Evolutionary conservation across 2,888 invertebrate genomes (phyloP), one percentile per base, ranked within the genome.

Genomic region (Spodoptera picta): DNA sequence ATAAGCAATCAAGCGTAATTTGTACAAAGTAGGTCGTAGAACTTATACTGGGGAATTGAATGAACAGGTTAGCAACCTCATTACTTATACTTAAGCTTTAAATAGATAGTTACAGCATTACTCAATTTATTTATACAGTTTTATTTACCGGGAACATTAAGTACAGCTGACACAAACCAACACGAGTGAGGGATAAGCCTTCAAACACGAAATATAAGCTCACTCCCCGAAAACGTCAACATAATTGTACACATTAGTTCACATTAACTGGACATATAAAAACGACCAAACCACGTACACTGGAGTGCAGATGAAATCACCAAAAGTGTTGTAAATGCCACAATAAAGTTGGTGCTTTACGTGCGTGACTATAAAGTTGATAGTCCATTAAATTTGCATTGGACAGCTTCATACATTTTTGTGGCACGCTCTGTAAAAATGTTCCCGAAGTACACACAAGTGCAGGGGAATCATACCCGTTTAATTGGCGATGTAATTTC

Each of bases 321-420:
- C 72, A 65, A 70, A 67, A 73, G 50, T 51, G 62, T 61, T 65
- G 65, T 69, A 68, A 78, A 80, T 69, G 61, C 73, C 64, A 77
- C 81, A 79, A 83, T 85, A 86, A 86, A 83, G 70, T 75, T 65
- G 24, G 59, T 68, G 75, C 68, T 84, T 84, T 80, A 84, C 84
- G 81, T 78, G 82, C 81, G 79, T 83, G 83, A 79, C 83, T 81
- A 81, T 83, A 79, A 81, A 86, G 81, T 83, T 85, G 84, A 87
- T 84, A 80, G 83, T 83, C 85, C 83, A 84, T 88, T 84, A 87
- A 84, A 87, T 85, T 88, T 86, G 84, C 84, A 88, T 87, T 73
- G 74, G 81, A 79, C 81, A 75, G 73, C 75, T 85, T 82, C 83
- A 83, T 81, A 83, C 77, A 74, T 77, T 81, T 86, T 83, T 82